Evolutionary conservation across 2,888 invertebrate genomes (phyloP).

Genomic region (Diabrotica balteata): DNA sequence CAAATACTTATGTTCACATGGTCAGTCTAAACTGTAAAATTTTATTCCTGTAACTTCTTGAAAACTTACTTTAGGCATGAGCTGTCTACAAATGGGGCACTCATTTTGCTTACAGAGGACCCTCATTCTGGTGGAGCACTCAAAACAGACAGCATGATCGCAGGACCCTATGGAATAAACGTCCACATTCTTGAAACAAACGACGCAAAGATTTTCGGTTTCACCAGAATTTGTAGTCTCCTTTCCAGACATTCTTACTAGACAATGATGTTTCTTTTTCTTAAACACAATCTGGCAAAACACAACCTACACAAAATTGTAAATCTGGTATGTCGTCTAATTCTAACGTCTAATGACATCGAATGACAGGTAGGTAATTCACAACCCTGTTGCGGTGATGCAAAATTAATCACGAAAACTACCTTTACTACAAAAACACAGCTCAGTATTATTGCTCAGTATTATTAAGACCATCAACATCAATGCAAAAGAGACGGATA

Average conservation of each 20-base stretch:
- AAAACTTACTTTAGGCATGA: conserved; percentile 77
- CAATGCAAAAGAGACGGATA: no score
- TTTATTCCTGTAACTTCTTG: no score
- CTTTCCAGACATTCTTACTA: conserved; percentile 27
- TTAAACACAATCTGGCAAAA: conserved; percentile 30
- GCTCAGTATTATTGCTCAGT: no score
- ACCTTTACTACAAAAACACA: no score
- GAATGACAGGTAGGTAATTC: neutral
- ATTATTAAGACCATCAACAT: no score
- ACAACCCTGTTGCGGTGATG: no score
- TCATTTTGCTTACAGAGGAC: conserved; percentile 92
- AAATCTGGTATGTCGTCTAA: conserved; percentile 15
- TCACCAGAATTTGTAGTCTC: conserved; percentile 35
- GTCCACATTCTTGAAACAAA: conserved; percentile 85
- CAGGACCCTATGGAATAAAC: conserved; percentile 90
- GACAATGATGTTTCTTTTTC: conserved; percentile 13
- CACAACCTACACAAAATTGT: conserved; percentile 31
- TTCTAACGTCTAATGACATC: neutral
- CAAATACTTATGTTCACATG: conserved; percentile 8
- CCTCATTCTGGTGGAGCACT: conserved; percentile 97
- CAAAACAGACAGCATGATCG: conserved; percentile 96
- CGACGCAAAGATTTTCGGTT: conserved; percentile 74
- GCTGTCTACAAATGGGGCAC: conserved; percentile 94
- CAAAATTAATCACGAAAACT: no score
- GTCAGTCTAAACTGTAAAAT: no score